These are phyloP conservation scores for Euschistus heros DNA, from an alignment of 1,140 invertebrate genomes.

Conservation along the genomic window DNA sequence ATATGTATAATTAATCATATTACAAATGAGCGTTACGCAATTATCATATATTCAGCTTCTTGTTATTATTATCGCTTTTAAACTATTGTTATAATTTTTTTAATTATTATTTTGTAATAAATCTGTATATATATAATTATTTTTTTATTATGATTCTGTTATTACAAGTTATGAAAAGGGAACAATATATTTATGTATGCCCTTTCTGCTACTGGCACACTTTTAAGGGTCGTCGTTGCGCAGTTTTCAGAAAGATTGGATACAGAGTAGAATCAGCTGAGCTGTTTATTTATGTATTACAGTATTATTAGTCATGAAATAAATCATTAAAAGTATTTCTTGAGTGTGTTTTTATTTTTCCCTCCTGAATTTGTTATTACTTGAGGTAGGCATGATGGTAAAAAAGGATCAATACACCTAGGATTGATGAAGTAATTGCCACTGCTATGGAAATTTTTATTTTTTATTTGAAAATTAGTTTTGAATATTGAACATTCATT, in stretches of 20 bases:
- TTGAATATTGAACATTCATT: no score
- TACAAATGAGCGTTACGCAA: background rate
- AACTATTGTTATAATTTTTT: background rate
- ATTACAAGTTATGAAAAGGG: background rate
- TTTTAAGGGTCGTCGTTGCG: background rate
- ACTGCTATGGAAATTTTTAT: no score
- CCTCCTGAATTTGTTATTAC: no score
- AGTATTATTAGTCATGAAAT: slow-evolving; percentile 6
- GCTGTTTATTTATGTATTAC: slow-evolving; percentile 7
- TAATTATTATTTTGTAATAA: background rate
- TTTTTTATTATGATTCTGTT: slow-evolving; percentile 1
- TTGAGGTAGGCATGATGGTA: no score
- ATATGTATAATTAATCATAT: background rate
- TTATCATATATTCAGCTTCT: background rate
- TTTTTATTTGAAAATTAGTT: no score
- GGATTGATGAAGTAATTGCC: no score
- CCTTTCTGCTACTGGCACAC: slow-evolving; percentile 6
- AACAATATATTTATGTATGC: background rate
- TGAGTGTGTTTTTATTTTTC: no score
- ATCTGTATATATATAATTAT: background rate
- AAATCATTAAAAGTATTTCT: background rate
- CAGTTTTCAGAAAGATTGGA: slow-evolving; percentile 1
- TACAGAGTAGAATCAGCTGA: background rate
- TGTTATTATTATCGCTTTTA: no score
- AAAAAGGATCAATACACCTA: no score